These are phyloP conservation scores for Timema cristinae DNA, from an alignment of 2,888 invertebrate species.

Conservation along the genomic window DNA sequence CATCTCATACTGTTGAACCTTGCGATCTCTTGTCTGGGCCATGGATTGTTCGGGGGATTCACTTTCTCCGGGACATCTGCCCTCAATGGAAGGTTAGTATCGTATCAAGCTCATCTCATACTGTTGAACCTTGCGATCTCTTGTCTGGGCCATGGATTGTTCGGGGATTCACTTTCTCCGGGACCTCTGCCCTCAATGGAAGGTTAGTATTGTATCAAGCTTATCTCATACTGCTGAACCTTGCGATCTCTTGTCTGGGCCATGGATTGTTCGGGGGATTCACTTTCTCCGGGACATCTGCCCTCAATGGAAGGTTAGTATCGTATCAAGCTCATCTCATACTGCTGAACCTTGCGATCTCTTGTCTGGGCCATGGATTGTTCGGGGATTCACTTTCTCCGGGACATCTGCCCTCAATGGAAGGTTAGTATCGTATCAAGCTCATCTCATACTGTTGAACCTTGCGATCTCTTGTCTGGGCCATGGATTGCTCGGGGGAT, in stretches of 20 bases:
- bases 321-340: too few relatives aligned
- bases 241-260: slow-evolving; percentile 52
- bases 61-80: slow-evolving; percentile 54
- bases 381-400: slow-evolving; percentile 52
- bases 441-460: slow-evolving; percentile 32
- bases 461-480: slow-evolving; percentile 52
- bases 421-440: slow-evolving; percentile 42
- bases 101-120: too few relatives aligned
- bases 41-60: slow-evolving; percentile 51
- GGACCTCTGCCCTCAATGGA: slow-evolving; percentile 52
- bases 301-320: slow-evolving; percentile 50
- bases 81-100: slow-evolving; percentile 48
- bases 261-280: slow-evolving; percentile 51
- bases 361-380: slow-evolving; percentile 51
- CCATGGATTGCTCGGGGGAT: slow-evolving; percentile 50
- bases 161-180: slow-evolving; percentile 53
- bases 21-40: slow-evolving; percentile 51
- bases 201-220: slow-evolving; percentile 41
- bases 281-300: slow-evolving; percentile 53
- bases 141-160: slow-evolving; percentile 51
- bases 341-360: slow-evolving; percentile 46
- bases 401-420: slow-evolving; percentile 52
- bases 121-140: slow-evolving; percentile 47
- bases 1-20: slow-evolving; percentile 38
- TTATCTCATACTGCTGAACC: slow-evolving; percentile 34